These are phyloP conservation scores for Campoplex capitator DNA, from an alignment of 2,888 invertebrate species.

Conservation along the genomic window DNA sequence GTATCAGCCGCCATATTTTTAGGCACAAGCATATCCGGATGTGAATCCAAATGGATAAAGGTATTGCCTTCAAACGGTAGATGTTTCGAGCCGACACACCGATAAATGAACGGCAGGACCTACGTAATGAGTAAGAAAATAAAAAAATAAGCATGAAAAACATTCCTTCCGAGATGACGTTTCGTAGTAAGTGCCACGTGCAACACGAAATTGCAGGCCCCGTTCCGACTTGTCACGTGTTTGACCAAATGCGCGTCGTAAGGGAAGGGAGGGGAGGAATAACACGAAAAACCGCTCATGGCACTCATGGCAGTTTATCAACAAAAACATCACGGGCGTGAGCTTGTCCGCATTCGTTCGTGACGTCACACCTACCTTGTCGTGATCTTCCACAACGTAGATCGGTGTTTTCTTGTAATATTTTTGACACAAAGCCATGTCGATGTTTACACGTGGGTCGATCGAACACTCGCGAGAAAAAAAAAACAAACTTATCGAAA, in stretches of 20 bases:
- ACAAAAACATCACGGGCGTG: slow-evolving; percentile 44
- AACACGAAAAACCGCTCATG: slow-evolving; percentile 14
- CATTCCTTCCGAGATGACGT: neutral
- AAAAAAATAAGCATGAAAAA: neutral
- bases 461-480: slow-evolving; percentile 39
- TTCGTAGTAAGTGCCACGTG: slow-evolving; percentile 13
- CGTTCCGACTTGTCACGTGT: slow-evolving; percentile 31
- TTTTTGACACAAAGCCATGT: slow-evolving; percentile 80
- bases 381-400: slow-evolving; percentile 92
- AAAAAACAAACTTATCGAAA: slow-evolving; percentile 35
- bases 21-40: slow-evolving; percentile 96
- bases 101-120: slow-evolving; percentile 90
- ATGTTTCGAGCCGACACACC: slow-evolving; percentile 92
- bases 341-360: neutral
- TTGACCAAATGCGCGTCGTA: slow-evolving; percentile 7
- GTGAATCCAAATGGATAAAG: slow-evolving; percentile 95
- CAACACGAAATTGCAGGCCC: slow-evolving; percentile 22
- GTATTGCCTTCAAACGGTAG: slow-evolving; percentile 91
- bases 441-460: neutral
- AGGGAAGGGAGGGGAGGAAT: neutral
- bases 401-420: slow-evolving; percentile 89
- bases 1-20: slow-evolving; percentile 90
- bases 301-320: slow-evolving; percentile 26
- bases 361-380: slow-evolving; percentile 86
- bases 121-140: slow-evolving; percentile 55